A percentile compares a stretch with the other conserved stretches of the same genome.
Conservation (phyloP, 2,888 invertebrate species). For the Litoditis marina region DNA sequence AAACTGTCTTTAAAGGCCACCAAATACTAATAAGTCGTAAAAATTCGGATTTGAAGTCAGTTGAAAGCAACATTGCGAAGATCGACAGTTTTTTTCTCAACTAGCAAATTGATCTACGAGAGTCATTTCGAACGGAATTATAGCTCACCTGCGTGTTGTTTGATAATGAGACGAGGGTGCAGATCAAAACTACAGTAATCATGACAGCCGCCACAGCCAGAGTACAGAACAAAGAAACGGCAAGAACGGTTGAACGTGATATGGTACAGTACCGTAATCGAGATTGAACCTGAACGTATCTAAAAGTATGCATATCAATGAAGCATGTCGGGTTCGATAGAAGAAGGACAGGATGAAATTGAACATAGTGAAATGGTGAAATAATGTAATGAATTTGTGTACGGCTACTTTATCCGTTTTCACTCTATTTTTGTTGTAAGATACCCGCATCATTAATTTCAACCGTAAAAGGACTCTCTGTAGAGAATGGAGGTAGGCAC, state of each 20-base stretch:
- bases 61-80: neutral
- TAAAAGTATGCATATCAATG: no score
- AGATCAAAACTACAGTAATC: slow-evolving; percentile 31
- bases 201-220: slow-evolving; percentile 33
- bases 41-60: neutral
- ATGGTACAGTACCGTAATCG: slow-evolving; percentile 26
- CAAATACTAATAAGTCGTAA: neutral
- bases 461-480: no score
- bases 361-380: no score
- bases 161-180: slow-evolving; percentile 32
- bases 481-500: no score
- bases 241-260: slow-evolving; percentile 29
- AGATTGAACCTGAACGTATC: slow-evolving; percentile 24
- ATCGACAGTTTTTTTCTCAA: neutral
- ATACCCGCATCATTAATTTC: no score
- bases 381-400: no score
- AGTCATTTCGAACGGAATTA: neutral
- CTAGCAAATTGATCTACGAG: neutral
- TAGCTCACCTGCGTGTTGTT: slow-evolving; percentile 20
- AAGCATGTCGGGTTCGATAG: no score
- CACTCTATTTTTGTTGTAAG: no score
- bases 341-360: no score
- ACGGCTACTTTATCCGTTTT: no score
- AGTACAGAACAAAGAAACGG: slow-evolving; percentile 30
- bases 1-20: neutral